Evolutionary conservation across 2,113 vertebrate species (phyloP).

Genomic region (Strix uralensis): DNA sequence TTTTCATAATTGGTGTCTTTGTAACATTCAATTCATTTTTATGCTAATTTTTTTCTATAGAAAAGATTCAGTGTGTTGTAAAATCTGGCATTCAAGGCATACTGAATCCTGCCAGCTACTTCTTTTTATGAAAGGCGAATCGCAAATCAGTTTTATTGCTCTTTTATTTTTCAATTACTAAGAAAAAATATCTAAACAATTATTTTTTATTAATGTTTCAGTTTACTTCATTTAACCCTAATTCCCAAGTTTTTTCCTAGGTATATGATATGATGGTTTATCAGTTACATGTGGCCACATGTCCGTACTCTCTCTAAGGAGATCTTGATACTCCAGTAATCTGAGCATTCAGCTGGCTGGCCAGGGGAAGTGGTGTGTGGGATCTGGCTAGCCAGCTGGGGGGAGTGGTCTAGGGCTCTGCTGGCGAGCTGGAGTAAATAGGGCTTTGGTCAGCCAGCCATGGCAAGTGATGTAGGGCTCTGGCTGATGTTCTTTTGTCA

Average conservation of each 20-base stretch:
- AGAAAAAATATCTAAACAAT: background rate
- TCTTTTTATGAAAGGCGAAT: background rate
- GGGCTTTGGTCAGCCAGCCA: no score
- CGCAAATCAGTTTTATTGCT: background rate
- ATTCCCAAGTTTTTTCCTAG: background rate
- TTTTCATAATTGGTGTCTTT: background rate
- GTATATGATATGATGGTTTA: background rate
- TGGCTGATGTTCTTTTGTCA: background rate
- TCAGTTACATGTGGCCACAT: background rate
- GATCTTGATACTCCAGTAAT: background rate
- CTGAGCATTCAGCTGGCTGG: background rate
- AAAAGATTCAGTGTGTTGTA: background rate
- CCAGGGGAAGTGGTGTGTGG: no score
- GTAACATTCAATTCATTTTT: background rate
- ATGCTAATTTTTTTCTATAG: background rate
- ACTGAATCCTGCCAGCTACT: background rate
- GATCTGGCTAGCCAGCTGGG: no score
- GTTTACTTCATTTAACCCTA: background rate
- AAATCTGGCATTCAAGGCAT: background rate
- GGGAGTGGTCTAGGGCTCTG: no score
- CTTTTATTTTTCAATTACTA: background rate
- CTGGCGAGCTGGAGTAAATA: no score
- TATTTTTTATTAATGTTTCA: background rate
- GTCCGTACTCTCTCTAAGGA: background rate
- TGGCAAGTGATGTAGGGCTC: no score